phyloP scores from a whole-genome alignment of 2,113 vertebrate genomes.

The Rhinoderma darwinii region DNA sequence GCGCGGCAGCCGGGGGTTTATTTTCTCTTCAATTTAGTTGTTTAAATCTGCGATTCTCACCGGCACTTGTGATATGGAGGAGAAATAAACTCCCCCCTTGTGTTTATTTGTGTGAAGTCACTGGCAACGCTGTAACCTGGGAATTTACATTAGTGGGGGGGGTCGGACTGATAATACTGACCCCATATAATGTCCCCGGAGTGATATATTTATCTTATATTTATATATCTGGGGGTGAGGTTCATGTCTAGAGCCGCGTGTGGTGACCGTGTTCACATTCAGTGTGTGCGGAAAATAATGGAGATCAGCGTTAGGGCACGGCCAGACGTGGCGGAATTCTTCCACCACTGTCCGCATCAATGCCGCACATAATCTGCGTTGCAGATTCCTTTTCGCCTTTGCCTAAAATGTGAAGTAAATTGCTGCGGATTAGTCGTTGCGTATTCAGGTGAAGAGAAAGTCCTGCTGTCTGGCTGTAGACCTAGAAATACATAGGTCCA shows the following conservation, averaged over 20 bases:
- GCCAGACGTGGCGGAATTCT: no score
- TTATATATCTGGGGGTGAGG: background rate
- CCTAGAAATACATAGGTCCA: no score
- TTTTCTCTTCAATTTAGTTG: slow-evolving; percentile 62
- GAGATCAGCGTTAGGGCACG: background rate
- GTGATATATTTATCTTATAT: background rate
- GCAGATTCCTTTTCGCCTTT: no score
- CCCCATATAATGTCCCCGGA: background rate
- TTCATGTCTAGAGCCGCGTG: background rate
- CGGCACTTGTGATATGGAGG: slow-evolving; percentile 1
- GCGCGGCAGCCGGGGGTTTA: slow-evolving; percentile 46
- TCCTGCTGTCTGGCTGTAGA: no score
- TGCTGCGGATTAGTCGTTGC: no score
- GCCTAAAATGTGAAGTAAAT: no score
- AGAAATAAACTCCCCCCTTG: slow-evolving; percentile 20
- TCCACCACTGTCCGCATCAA: no score
- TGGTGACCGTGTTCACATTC: background rate
- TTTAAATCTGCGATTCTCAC: slow-evolving; percentile 40
- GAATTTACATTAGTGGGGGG: background rate
- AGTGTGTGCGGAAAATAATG: background rate
- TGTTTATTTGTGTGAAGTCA: slow-evolving; percentile 19
- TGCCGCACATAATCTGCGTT: no score
- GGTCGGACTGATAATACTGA: no score
- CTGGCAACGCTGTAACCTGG: background rate
- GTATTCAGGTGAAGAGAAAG: no score